These are phyloP conservation scores for Beaufortia kweichowensis DNA, from an alignment of 2,113 vertebrate species.

Conservation along the genomic window DNA sequence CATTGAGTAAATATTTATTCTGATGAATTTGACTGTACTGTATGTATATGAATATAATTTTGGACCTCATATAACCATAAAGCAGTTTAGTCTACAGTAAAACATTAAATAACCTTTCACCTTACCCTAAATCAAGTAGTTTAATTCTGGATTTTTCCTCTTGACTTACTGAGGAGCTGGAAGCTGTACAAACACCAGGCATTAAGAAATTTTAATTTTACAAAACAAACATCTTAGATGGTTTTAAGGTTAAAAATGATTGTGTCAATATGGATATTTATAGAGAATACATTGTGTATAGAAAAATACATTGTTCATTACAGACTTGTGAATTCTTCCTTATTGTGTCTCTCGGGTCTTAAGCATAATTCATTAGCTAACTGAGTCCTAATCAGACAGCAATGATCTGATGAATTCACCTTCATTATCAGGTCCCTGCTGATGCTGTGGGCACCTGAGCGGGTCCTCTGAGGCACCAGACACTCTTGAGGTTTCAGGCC, in stretches of 20 bases:
- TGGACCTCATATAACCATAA: neutral
- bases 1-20: no score
- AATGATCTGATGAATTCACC: slow-evolving; percentile 50
- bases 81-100: no score
- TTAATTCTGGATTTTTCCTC: slow-evolving; percentile 78
- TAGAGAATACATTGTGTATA: neutral
- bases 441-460: slow-evolving; percentile 66
- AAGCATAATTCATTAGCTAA: slow-evolving; percentile 24
- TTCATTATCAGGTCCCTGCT: slow-evolving; percentile 38
- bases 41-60: neutral
- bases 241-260: neutral
- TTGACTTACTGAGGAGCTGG: slow-evolving; percentile 67
- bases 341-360: neutral
- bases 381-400: neutral
- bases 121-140: slow-evolving; percentile 81
- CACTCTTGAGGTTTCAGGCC: slow-evolving; percentile 62
- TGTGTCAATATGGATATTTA: neutral
- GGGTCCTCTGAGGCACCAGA: slow-evolving; percentile 72
- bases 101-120: no score
- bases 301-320: no score
- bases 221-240: no score
- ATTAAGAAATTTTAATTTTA: no score
- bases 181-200: slow-evolving; percentile 50
- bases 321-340: neutral
- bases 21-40: no score